Evolutionary conservation across 2,113 vertebrate genomes (phyloP).

Genomic region (Orcinus orca): DNA sequence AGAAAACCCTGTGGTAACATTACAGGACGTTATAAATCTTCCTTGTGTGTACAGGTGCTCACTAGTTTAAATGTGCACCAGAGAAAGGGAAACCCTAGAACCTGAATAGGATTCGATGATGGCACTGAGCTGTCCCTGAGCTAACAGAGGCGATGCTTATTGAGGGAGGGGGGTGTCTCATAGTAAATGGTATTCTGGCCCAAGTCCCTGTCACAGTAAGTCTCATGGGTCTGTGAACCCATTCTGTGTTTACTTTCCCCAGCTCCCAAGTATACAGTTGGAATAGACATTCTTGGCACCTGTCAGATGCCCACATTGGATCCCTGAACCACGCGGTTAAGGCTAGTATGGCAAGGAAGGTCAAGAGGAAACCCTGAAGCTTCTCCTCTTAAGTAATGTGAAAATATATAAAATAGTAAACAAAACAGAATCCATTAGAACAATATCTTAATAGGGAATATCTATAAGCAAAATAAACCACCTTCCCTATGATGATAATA

Average conservation of each 20-base stretch:
- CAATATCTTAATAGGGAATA: neutral
- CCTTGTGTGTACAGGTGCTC: neutral
- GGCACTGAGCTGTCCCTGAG: neutral
- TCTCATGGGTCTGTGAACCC: neutral
- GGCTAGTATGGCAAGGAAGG: neutral
- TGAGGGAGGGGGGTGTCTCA: neutral
- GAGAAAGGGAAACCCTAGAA: neutral
- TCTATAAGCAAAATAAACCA: neutral
- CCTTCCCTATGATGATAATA: neutral
- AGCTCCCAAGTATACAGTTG: neutral
- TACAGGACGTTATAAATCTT: neutral
- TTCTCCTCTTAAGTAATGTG: neutral
- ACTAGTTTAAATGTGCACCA: neutral
- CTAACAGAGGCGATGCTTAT: neutral
- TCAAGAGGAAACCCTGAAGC: neutral
- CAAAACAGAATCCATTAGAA: neutral
- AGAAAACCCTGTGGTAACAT: neutral
- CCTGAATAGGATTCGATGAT: no score
- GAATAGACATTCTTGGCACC: neutral
- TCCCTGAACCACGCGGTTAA: neutral
- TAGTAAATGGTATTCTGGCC: neutral
- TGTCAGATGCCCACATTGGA: fast-evolving
- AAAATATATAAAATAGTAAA: neutral
- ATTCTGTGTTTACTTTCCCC: neutral
- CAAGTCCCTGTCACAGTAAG: neutral